Evolutionary conservation across 2,797 vertebrate genomes (phyloP).

Genomic region (Xenops minutus): DNA sequence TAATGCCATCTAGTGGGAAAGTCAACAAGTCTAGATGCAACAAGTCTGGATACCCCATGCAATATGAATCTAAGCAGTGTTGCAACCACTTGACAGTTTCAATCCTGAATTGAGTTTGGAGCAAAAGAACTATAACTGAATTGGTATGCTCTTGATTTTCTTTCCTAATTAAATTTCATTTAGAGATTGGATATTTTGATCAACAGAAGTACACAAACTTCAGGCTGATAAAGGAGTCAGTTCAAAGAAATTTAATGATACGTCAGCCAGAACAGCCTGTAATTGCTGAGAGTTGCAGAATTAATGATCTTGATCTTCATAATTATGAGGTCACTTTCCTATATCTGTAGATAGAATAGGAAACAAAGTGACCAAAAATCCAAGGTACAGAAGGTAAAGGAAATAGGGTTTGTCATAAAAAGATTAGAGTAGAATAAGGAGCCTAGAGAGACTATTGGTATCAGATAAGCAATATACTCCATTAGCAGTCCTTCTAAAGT

Average conservation of each 20-base stretch:
- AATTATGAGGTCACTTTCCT: background rate
- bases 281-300: background rate
- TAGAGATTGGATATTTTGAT: background rate
- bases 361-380: background rate
- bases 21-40: background rate
- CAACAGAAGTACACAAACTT: background rate
- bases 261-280: background rate
- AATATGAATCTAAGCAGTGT: background rate
- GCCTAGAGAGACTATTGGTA: background rate
- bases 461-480: background rate
- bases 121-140: background rate
- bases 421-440: background rate
- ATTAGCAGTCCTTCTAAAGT: background rate
- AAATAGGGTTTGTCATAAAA: background rate
- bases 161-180: slow-evolving; percentile 1
- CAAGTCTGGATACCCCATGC: background rate
- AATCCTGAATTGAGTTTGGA: background rate
- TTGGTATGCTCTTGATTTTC: background rate
- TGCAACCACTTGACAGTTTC: background rate
- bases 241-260: background rate
- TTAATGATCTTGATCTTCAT: background rate
- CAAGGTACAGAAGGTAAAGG: background rate
- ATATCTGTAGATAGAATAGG: background rate
- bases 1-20: slow-evolving; percentile 70
- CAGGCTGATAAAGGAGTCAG: background rate